Percentiles rank a stretch among this genome's conserved stretches.
Evolutionary conservation across 2,797 vertebrate genomes (phyloP).

Genomic region (Cyclopterus lumpus): DNA sequence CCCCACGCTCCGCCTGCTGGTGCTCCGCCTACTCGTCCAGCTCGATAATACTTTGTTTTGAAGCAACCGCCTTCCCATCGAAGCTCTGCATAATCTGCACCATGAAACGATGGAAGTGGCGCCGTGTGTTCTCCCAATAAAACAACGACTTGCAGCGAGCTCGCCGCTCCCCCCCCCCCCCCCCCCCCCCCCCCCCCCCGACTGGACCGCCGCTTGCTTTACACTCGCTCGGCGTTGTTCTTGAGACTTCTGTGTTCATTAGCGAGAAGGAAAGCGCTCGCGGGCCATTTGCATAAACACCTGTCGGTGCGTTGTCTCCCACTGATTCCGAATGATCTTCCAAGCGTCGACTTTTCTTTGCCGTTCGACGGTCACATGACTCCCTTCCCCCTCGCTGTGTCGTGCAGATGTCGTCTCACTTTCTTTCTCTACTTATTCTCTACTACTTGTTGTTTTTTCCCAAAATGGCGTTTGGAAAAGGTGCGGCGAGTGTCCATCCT

Average conservation of each 20-base stretch:
- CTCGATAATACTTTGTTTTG: too few relatives aligned
- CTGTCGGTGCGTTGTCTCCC: slow-evolving; percentile 82
- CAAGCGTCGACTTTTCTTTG: slow-evolving; percentile 67
- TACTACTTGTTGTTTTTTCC: too few relatives aligned
- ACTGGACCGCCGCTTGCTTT: too few relatives aligned
- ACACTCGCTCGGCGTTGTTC: slow-evolving; percentile 62
- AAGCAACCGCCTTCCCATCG: too few relatives aligned
- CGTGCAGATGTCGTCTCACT: slow-evolving; percentile 38
- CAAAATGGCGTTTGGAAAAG: slow-evolving; percentile 43
- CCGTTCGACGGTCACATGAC: slow-evolving; percentile 55
- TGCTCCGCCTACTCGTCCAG: background rate
- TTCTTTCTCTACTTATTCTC: slow-evolving; percentile 13
- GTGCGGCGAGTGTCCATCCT: slow-evolving; percentile 16
- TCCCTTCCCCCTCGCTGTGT: slow-evolving; percentile 46
- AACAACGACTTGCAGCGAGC: too few relatives aligned
- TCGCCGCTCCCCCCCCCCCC: too few relatives aligned
- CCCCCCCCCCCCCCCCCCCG: too few relatives aligned
- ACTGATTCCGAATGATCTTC: slow-evolving; percentile 80
- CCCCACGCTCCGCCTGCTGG: too few relatives aligned
- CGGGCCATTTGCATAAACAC: slow-evolving; percentile 82
- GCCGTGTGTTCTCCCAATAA: too few relatives aligned
- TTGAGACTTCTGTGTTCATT: slow-evolving; percentile 74
- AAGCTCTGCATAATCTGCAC: too few relatives aligned
- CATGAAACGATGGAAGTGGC: too few relatives aligned
- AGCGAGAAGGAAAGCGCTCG: slow-evolving; percentile 73